Evolutionary conservation across 2,888 invertebrate species (phyloP).

Genomic region (Coleophora deauratella): DNA sequence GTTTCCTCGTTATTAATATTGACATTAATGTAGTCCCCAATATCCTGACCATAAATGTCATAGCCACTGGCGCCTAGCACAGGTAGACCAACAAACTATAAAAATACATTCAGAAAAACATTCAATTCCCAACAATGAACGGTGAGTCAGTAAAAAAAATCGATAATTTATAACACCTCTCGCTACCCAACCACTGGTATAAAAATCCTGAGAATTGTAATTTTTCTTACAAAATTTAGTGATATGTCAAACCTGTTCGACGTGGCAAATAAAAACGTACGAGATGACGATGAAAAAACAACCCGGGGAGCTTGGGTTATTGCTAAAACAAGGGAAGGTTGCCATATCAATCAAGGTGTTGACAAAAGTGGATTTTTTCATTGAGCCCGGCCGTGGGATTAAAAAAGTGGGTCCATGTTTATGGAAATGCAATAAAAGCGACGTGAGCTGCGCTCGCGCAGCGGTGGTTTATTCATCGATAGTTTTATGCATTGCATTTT

Average conservation of each 20-base stretch:
- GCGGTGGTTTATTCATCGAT: conserved; percentile 16
- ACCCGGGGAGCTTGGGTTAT: conserved; percentile 54
- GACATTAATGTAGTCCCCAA: conserved; percentile 68
- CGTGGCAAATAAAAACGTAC: conserved; percentile 69
- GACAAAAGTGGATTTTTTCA: conserved; percentile 65
- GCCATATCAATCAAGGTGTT: conserved; percentile 71
- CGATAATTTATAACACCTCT: conserved; percentile 62
- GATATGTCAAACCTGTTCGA: conserved; percentile 70
- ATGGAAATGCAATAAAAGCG: conserved; percentile 60
- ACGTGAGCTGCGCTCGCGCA: conserved; percentile 35
- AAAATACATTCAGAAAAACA: conserved; percentile 57
- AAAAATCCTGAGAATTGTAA: conserved; percentile 63
- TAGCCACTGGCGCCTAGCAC: conserved; percentile 69
- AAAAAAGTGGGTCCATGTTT: conserved; percentile 64
- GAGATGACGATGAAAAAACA: conserved; percentile 46
- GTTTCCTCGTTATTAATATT: conserved; percentile 68
- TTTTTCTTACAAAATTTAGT: conserved; percentile 72
- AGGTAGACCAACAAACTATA: conserved; percentile 55
- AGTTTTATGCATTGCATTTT: conserved; percentile 18
- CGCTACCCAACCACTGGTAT: conserved; percentile 57
- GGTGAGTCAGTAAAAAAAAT: conserved; percentile 51
- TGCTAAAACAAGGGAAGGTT: conserved; percentile 73
- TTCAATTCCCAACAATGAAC: conserved; percentile 53
- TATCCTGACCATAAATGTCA: conserved; percentile 70
- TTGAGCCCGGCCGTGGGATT: conserved; percentile 41